Percentiles rank a stretch among this genome's conserved stretches.
These are phyloP conservation scores for Petaurus breviceps DNA, from an alignment of 2,113 vertebrate genomes.

Conservation along the genomic window DNA sequence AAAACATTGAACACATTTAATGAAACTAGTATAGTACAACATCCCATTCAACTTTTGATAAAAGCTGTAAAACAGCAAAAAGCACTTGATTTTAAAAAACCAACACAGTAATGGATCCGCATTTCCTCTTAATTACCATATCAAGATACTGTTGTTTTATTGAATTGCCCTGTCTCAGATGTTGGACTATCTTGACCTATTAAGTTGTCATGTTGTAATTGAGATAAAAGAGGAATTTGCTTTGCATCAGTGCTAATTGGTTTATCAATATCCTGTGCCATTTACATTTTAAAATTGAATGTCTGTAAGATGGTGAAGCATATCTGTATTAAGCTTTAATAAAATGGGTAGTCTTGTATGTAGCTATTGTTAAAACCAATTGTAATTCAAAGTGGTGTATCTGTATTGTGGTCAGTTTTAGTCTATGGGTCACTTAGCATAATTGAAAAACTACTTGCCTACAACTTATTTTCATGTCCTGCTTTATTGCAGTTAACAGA, in stretches of 20 bases:
- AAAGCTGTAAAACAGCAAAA: constrained; percentile 72
- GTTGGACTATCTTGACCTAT: constrained; percentile 91
- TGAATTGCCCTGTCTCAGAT: constrained; percentile 91
- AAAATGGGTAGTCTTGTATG: constrained; percentile 76
- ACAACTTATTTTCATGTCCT: constrained; percentile 72
- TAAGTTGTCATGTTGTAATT: constrained; percentile 92
- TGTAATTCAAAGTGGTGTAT: constrained; percentile 64
- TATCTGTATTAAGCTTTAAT: constrained; percentile 81
- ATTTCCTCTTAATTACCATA: constrained; percentile 90
- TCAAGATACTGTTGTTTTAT: constrained; percentile 90
- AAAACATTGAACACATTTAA: constrained; percentile 38
- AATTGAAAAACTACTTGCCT: constrained; percentile 69
- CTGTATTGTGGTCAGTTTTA: constrained; percentile 69
- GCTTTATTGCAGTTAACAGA: constrained; percentile 61
- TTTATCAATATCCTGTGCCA: constrained; percentile 91
- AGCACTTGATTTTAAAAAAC: constrained; percentile 71
- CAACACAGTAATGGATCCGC: constrained; percentile 84
- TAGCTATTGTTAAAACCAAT: constrained; percentile 39
- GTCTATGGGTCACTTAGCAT: constrained; percentile 68
- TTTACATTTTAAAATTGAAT: constrained; percentile 90
- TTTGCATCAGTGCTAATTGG: constrained; percentile 91
- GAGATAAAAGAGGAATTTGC: constrained; percentile 93
- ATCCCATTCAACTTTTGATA: constrained; percentile 67
- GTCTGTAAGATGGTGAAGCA: constrained; percentile 82
- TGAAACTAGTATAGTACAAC: constrained; percentile 23